Base-by-base conservation (phyloP, 2,888 invertebrate species). In the Lamellibrachia columna region DNA sequence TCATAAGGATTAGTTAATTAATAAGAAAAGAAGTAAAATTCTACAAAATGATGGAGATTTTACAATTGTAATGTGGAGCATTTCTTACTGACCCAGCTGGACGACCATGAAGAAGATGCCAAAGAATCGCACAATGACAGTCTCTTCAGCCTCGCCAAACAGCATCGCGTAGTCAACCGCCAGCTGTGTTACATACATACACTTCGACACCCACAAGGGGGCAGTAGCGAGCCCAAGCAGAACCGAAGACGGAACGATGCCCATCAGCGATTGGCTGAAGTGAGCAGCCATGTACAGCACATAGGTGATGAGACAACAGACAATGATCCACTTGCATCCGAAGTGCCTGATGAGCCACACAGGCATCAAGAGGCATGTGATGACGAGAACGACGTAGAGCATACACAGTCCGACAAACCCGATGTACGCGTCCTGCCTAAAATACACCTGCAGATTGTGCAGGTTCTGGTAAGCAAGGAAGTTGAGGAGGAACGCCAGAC, bases 191-290 rank as follows among this genome's bases (percentile, higher is more conserved):
- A 75, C 75, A n/a, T 75, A 75, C 75, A 75, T 75, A n/a, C 75
- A 75, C 75, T 75, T 75, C 15, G 75, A 75, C 75, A 75, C 75
- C 75, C 75, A 75, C 75, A 75, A 75, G 75, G 75, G 75, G 75
- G 75, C 75, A 75, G 75, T 22, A 75, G 75, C 75, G 75, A 75
- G 75, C 75, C 75, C 75, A 2, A 75, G 75, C 75, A 75, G 75
- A 4, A 75, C 75, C 75, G 75, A 75, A 22, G 75, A 22, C 22
- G 75, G 75, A 22, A 75, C 75, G 22, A 75, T n/a, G 22, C 75
- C 75, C 75, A 75, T 75, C 75, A 75, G 75, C 75, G 75, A 75
- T 22, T 75, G 75, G 75, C 75, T 75, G 75, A 75, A 75, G 75
- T 75, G 75, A 1, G 75, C 75, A 3, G 75, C 75, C 75, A 75